Evolutionary conservation across 2,888 invertebrate species (phyloP).

Genomic region (Pristionchus arcanus): DNA sequence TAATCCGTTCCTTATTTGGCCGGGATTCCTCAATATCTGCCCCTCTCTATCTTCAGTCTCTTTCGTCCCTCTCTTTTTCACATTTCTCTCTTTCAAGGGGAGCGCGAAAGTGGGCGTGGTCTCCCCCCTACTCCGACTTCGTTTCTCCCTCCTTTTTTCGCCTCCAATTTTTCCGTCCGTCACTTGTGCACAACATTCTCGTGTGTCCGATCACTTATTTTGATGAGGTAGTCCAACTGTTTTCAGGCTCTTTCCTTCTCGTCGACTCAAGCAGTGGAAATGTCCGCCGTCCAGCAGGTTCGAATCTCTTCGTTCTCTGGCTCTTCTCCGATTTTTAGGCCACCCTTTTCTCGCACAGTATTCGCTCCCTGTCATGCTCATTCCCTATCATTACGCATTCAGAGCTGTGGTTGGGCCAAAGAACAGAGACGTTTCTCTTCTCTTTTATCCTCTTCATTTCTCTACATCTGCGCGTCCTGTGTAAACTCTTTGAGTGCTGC

Average conservation of each 20-base stretch:
- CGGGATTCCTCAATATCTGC: neutral
- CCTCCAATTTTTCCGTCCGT: neutral
- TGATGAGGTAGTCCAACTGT: neutral
- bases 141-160: neutral
- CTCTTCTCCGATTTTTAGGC: too few relatives aligned
- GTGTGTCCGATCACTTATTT: neutral
- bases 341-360: too few relatives aligned
- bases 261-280: neutral
- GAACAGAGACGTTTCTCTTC: too few relatives aligned
- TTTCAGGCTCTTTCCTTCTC: neutral
- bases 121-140: neutral
- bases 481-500: constrained; percentile 13
- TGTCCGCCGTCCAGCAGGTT: neutral
- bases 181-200: neutral
- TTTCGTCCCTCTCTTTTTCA: constrained; percentile 11
- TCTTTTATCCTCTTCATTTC: neutral
- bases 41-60: neutral
- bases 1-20: constrained; percentile 35
- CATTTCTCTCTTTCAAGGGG: constrained; percentile 15
- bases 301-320: neutral
- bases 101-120: constrained; percentile 23
- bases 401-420: too few relatives aligned
- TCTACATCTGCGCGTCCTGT: constrained; percentile 13
- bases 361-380: too few relatives aligned
- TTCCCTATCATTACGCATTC: too few relatives aligned